Conservation (phyloP, 2,888 invertebrate genomes). For the Agonum fuliginosum region DNA sequence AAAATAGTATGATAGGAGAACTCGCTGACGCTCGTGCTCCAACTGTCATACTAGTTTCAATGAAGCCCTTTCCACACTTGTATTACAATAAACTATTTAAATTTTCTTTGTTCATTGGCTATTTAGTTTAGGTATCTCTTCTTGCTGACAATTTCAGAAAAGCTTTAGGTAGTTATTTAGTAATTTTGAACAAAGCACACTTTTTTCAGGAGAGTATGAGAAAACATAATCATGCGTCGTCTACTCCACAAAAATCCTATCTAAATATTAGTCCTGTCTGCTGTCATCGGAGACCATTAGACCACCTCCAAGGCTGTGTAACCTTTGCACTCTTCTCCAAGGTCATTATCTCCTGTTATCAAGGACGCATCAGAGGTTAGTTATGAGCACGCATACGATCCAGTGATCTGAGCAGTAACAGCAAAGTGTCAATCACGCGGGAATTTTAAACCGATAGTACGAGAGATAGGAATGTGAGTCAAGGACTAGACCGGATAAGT, state of each 20-base stretch:
- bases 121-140: too few species aligned
- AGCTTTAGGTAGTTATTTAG: too few species aligned
- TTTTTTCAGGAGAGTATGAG: too few species aligned
- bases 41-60: too few species aligned
- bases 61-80: too few species aligned
- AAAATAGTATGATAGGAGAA: too few species aligned
- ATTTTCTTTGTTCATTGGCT: too few species aligned
- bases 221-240: too few species aligned
- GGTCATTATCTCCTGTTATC: constrained; percentile 35
- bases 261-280: constrained; percentile 23
- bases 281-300: neutral
- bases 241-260: constrained; percentile 43
- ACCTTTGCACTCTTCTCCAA: neutral
- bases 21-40: too few species aligned
- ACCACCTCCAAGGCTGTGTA: neutral
- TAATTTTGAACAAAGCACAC: too few species aligned
- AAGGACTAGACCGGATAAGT: constrained; percentile 46
- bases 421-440: constrained; percentile 52
- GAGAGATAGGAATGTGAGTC: constrained; percentile 51
- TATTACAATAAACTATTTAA: too few species aligned
- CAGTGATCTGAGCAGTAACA: constrained; percentile 24
- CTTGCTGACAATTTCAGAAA: too few species aligned
- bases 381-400: constrained; percentile 34
- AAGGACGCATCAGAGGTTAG: constrained; percentile 29
- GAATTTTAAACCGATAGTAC: constrained; percentile 48